Evolutionary conservation across 1,140 invertebrate genomes (phyloP), one percentile per base, ranked within the genome.

Genomic region (Drosophila teissieri): DNA sequence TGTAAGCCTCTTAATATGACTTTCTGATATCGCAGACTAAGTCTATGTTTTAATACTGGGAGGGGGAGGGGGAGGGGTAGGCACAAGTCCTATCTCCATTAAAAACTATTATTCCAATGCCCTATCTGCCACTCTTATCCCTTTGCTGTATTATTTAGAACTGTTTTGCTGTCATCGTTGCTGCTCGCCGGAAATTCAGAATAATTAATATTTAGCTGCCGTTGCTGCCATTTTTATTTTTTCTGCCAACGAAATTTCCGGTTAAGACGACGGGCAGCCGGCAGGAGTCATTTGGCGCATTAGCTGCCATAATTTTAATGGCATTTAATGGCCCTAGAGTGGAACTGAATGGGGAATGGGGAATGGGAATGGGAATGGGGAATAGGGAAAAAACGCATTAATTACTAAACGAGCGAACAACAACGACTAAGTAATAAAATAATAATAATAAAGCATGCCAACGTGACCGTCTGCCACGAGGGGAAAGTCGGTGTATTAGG

Each of bases 281-380:
- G 69, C 58, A 70, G 45, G 45, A 44, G 78, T 61, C 46, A 52
- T 56, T 52, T 73, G 49, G 48, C 61, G 68, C 80, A 83, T 83
- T 78, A 82, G 80, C 80, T 72, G 80, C 57, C 76, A 84, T 84
- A 85, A 84, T 85, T 84, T 85, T 85, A 84, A 84, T 85, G 78
- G 81, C 72, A 57, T 84, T 84, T 80, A 84, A 84, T 84, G 81
- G 77, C 80, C 73, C 58, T 55, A n/a, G 31, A 31, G 56, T 49
- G n/a, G 39, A 19, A 7, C 19, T 12, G 42, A 31, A 36, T 10
- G 1, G 19, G 19, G 42, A 31, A 36, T 10, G 22, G 22, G 8
- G 54, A 42, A 17, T n/a, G 11, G 46, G 34, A n/a, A n/a, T 19
- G 19, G 19, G 42, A 31, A 36, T 10, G 22, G 22, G 8, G 54